phyloP scores from a whole-genome alignment of 2,888 invertebrate species.

The Sphaeridia pumilis region DNA sequence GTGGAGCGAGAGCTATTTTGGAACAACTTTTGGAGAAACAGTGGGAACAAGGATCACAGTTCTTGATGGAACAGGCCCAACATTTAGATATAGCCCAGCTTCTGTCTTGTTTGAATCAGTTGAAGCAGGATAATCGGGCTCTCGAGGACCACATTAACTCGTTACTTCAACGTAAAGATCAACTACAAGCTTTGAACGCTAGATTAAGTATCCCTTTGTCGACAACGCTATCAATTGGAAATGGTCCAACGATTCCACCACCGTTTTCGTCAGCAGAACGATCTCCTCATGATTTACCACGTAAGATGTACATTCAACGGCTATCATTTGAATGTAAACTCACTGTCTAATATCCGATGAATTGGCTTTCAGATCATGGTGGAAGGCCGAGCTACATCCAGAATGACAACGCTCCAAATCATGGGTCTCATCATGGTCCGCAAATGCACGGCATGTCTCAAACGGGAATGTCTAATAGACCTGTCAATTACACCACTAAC shows the following conservation, averaged over 20 bases:
- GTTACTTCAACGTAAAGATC: slow-evolving; percentile 76
- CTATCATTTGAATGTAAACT: too few relatives aligned
- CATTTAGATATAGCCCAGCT: slow-evolving; percentile 95
- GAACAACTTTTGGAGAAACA: slow-evolving; percentile 90
- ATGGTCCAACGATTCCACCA: slow-evolving; percentile 16
- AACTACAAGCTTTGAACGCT: slow-evolving; percentile 87
- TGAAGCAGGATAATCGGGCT: slow-evolving; percentile 82
- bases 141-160: slow-evolving; percentile 77
- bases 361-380: background rate
- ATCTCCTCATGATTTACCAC: background rate
- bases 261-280: background rate
- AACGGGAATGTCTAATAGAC: background rate
- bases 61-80: slow-evolving; percentile 96
- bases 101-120: slow-evolving; percentile 83
- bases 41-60: slow-evolving; percentile 96
- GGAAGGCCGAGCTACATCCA: background rate
- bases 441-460: background rate
- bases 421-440: background rate
- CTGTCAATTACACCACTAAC: background rate
- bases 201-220: slow-evolving; percentile 71
- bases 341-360: too few relatives aligned
- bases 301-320: background rate
- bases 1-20: slow-evolving; percentile 46
- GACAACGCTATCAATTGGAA: slow-evolving; percentile 17
- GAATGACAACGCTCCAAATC: background rate